Conservation (phyloP, 2,797 vertebrate genomes). For the Acanthiza pusilla region DNA sequence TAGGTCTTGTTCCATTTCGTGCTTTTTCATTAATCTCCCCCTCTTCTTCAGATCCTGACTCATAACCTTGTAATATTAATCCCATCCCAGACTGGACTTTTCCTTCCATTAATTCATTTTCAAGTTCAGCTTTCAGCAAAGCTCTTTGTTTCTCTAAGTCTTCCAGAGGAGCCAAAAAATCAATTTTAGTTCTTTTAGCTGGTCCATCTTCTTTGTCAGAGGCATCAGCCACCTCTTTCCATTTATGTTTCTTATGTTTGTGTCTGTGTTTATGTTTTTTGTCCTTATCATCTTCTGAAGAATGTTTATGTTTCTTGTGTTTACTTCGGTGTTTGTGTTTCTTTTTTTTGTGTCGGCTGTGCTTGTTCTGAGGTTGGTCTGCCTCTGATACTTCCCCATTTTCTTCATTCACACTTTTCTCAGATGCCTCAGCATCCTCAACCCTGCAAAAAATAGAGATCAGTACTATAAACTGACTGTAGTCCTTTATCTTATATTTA, state of each 20-base stretch:
- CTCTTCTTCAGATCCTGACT: constrained; percentile 96
- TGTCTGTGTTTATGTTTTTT: constrained; percentile 95
- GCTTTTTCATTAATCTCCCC: constrained; percentile 86
- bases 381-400: constrained; percentile 93
- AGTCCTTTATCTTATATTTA: background rate
- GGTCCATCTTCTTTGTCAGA: constrained; percentile 77
- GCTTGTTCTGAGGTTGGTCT: constrained; percentile 80
- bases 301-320: constrained; percentile 98
- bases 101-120: constrained; percentile 93
- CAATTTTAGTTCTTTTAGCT: constrained; percentile 86
- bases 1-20: constrained; percentile 86
- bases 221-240: constrained; percentile 81
- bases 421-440: constrained; percentile 86
- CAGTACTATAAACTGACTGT: background rate
- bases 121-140: constrained; percentile 97
- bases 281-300: constrained; percentile 91
- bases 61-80: constrained; percentile 95
- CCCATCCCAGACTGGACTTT: constrained; percentile 95
- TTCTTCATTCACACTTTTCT: constrained; percentile 90
- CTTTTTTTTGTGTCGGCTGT: constrained; percentile 96
- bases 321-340: constrained; percentile 98
- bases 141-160: constrained; percentile 98
- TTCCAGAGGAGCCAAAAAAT: constrained; percentile 93
- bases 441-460: constrained; percentile 75
- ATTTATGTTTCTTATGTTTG: constrained; percentile 97